phyloP scores from a whole-genome alignment of 2,888 invertebrate species.

The Lamellibrachia satsuma region DNA sequence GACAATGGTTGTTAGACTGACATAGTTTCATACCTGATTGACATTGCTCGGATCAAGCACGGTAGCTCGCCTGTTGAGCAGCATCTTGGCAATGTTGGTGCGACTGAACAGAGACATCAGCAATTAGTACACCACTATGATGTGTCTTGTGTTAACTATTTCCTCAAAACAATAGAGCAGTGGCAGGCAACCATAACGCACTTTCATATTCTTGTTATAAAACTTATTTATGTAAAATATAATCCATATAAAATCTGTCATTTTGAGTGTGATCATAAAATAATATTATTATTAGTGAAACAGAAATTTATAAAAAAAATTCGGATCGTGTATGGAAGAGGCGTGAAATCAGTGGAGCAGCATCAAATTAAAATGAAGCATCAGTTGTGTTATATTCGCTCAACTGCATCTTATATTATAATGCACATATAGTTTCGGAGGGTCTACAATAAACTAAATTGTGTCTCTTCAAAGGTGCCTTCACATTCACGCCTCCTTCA shows the following conservation, averaged over 20 bases:
- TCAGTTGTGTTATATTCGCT: not conserved
- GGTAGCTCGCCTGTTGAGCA: not conserved
- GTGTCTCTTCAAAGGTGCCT: no score
- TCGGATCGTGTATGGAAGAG: not conserved
- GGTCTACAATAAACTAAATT: no score
- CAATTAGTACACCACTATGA: not conserved
- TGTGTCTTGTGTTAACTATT: not conserved
- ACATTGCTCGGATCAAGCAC: conserved; percentile 3
- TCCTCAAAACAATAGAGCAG: not conserved
- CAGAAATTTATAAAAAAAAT: not conserved
- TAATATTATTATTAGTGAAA: not conserved
- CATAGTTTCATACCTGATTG: not conserved
- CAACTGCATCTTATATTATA: not conserved
- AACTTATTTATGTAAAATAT: not conserved
- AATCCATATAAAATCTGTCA: not conserved
- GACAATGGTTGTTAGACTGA: not conserved
- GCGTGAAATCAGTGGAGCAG: not conserved
- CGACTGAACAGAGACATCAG: no score
- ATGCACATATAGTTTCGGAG: not conserved
- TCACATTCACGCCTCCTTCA: no score
- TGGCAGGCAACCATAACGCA: not conserved
- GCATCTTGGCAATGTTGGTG: not conserved
- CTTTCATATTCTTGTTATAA: not conserved
- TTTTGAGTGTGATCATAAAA: not conserved
- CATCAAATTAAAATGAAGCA: not conserved